Conservation (phyloP, 2,797 vertebrate genomes). For the Mormyrus hasselquistii region DNA sequence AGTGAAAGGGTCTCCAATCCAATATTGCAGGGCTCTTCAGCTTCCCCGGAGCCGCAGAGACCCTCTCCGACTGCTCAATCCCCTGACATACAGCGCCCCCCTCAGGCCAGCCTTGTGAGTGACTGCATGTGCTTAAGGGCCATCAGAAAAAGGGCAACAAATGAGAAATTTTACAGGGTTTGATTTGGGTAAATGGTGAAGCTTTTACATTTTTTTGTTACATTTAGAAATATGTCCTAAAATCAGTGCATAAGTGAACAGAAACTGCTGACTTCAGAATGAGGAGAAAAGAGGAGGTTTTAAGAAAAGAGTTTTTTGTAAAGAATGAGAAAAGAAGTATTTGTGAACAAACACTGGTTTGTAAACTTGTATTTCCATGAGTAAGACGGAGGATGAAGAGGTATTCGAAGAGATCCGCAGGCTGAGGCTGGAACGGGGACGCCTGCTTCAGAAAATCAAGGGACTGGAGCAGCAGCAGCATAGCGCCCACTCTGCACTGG, state of each 20-base stretch:
- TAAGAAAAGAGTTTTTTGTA: not conserved
- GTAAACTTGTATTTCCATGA: not conserved
- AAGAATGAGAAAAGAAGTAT: not conserved
- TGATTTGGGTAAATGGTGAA: not conserved
- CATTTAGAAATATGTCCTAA: not conserved
- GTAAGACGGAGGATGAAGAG: constrained; percentile 70
- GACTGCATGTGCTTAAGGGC: not conserved
- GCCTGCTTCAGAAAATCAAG: constrained; percentile 86
- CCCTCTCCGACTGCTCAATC: constrained; percentile 45
- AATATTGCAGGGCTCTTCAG: constrained; percentile 43
- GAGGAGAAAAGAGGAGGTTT: not conserved
- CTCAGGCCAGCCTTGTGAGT: constrained; percentile 46
- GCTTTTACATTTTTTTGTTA: not conserved
- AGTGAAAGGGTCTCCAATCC: constrained; percentile 13
- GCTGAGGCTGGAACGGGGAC: constrained; percentile 78
- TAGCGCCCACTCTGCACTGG: constrained; percentile 57
- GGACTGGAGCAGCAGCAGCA: constrained; percentile 76
- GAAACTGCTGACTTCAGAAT: not conserved
- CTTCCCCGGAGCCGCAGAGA: constrained; percentile 39
- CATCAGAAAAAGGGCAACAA: not conserved
- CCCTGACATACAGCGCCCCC: constrained; percentile 45
- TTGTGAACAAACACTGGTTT: not conserved
- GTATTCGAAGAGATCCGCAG: constrained; percentile 87
- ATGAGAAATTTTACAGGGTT: not conserved
- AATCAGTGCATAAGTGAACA: not conserved